Percentiles rank a stretch among this genome's conserved stretches.
phyloP scores from a whole-genome alignment of 2,113 vertebrate genomes.

The Trinectes maculatus region DNA sequence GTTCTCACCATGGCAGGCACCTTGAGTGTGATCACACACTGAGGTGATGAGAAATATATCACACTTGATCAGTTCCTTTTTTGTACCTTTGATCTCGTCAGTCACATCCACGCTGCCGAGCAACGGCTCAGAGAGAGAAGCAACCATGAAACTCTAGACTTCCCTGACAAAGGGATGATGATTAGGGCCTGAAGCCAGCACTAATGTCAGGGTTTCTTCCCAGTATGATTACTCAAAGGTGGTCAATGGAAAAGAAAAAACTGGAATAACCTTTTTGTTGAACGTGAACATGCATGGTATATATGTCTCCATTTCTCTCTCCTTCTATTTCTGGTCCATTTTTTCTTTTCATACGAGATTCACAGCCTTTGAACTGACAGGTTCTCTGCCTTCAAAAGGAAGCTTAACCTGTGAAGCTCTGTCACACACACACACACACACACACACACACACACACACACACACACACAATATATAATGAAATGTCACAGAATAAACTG shows the following conservation, averaged over 20 bases:
- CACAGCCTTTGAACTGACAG: constrained; percentile 70
- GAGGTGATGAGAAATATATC: constrained; percentile 45
- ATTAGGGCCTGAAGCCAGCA: constrained; percentile 52
- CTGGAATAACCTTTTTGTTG: constrained; percentile 55
- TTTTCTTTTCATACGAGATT: constrained; percentile 35
- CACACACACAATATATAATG: constrained; percentile 12
- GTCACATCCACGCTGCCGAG: constrained; percentile 28
- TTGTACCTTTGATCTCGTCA: constrained; percentile 68
- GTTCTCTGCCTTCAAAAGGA: constrained; percentile 57
- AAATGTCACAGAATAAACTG: constrained; percentile 15
- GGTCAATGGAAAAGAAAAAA: constrained; percentile 25
- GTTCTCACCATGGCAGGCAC: constrained; percentile 25
- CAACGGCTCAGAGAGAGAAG: constrained; percentile 39
- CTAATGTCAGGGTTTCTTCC: constrained; percentile 29
- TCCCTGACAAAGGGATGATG: constrained; percentile 53
- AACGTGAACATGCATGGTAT: constrained; percentile 51
- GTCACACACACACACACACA: constrained; percentile 12
- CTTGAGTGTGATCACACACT: constrained; percentile 40
- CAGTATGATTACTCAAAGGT: constrained; percentile 38
- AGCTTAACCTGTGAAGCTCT: constrained; percentile 48
- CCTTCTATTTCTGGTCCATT: constrained; percentile 31
- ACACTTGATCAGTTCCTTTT: constrained; percentile 64
- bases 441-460: constrained; percentile 3
- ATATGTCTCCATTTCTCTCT: constrained; percentile 32
- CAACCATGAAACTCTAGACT: constrained; percentile 23